These are phyloP conservation scores for Melinaea marsaeus DNA, from an alignment of 2,888 invertebrate genomes.

Conservation along the genomic window DNA sequence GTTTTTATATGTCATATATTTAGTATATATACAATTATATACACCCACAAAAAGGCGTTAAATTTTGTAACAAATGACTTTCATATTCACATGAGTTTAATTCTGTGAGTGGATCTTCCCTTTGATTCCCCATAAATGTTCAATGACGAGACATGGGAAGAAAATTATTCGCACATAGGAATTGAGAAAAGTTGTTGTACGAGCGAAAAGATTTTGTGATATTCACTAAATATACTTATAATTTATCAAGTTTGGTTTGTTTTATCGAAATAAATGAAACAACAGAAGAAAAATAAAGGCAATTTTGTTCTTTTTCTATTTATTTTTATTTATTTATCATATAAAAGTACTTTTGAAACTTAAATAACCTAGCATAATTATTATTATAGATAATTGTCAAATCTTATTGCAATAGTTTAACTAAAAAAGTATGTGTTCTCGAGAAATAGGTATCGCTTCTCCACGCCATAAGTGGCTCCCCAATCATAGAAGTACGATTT, in stretches of 20 bases:
- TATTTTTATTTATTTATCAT: too few species aligned
- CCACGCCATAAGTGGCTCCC: constrained; percentile 3
- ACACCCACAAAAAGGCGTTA: too few species aligned
- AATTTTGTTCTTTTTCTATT: too few species aligned
- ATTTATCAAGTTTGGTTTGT: neutral
- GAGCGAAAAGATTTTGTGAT: constrained; percentile 2
- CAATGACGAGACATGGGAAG: constrained; percentile 27
- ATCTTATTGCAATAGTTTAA: neutral
- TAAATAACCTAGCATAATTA: too few species aligned
- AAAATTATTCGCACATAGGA: constrained; percentile 21
- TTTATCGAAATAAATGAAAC: too few species aligned
- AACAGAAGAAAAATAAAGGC: too few species aligned
- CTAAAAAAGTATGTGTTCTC: neutral
- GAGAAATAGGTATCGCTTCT: neutral
- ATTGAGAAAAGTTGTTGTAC: constrained; percentile 10
- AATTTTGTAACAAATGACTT: too few species aligned
- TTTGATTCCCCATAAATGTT: constrained; percentile 26
- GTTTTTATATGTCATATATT: too few species aligned
- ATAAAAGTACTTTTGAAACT: too few species aligned
- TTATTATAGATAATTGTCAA: too few species aligned
- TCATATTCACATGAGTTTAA: constrained; percentile 34
- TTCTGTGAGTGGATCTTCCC: constrained; percentile 46
- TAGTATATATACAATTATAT: too few species aligned
- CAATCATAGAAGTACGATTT: constrained; percentile 53
- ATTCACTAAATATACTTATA: neutral